Evolutionary conservation across 2,113 vertebrate species (phyloP).

Genomic region (Syrmaticus mikado): DNA sequence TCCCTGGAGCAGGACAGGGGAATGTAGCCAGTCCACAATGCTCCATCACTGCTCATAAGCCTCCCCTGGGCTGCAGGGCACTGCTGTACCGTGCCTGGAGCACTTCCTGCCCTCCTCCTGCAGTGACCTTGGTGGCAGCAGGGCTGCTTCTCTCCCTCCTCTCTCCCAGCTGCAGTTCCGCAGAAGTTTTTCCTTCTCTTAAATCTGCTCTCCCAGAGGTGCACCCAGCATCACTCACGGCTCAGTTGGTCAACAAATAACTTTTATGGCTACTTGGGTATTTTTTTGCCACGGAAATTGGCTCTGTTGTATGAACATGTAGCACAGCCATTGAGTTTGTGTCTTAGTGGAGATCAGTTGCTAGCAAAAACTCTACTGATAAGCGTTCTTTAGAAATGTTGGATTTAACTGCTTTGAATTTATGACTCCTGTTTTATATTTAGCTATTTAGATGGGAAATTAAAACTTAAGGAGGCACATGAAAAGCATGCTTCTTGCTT

Average conservation of each 20-base stretch:
- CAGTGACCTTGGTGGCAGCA: no score
- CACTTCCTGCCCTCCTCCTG: no score
- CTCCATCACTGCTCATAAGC: not conserved
- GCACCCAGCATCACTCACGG: no score
- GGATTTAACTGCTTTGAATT: not conserved
- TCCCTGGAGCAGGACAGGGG: not conserved
- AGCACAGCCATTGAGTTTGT: not conserved
- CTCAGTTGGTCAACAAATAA: not conserved
- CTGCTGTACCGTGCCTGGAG: no score
- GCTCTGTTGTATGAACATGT: not conserved
- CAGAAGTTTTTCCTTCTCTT: no score
- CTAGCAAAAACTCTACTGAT: not conserved
- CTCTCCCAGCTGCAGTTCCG: no score
- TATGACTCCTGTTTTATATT: not conserved
- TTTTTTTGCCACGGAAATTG: not conserved
- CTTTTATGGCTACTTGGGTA: not conserved
- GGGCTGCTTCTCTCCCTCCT: no score
- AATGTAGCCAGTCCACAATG: not conserved
- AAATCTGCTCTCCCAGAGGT: no score
- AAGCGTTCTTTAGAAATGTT: not conserved
- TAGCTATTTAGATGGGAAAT: not conserved
- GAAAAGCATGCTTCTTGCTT: not conserved
- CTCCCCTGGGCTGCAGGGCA: no score
- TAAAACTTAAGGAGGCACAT: not conserved
- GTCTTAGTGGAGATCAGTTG: not conserved